phyloP scores from a whole-genome alignment of 2,113 vertebrate genomes.

The Rhegmatorhina hoffmannsi region DNA sequence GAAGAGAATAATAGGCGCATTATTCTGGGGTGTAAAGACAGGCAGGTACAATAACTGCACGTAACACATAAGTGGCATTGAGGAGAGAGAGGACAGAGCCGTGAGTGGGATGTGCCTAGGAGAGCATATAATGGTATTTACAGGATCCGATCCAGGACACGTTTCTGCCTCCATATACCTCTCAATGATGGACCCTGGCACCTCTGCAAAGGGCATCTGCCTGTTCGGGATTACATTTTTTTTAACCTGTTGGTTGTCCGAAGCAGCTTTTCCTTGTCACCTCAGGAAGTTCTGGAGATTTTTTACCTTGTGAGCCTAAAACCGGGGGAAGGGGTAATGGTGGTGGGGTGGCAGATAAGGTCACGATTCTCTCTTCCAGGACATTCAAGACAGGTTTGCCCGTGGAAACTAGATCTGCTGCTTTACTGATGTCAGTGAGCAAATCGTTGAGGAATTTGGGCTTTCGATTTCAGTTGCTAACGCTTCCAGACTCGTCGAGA shows the following conservation, averaged over 20 bases:
- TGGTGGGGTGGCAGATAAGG: rapidly evolving
- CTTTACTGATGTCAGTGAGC: not conserved
- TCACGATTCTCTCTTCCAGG: not conserved
- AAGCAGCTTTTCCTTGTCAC: not conserved
- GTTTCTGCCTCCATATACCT: not conserved
- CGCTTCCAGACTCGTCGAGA: not conserved
- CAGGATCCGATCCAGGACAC: not conserved
- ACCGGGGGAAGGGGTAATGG: not conserved
- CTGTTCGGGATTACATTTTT: not conserved
- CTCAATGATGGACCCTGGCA: not conserved
- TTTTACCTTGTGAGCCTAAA: not conserved
- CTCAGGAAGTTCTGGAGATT: not conserved
- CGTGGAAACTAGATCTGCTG: not conserved
- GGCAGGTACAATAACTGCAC: not conserved
- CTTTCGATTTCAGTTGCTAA: not conserved
- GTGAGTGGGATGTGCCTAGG: not conserved
- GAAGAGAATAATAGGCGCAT: slow-evolving; percentile 33
- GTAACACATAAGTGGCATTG: not conserved
- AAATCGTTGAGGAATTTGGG: not conserved
- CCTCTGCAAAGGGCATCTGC: not conserved
- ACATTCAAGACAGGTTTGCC: not conserved
- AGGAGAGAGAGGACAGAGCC: not conserved
- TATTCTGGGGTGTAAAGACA: slow-evolving; percentile 43
- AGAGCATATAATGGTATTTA: not conserved
- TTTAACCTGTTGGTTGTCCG: not conserved